Evolutionary conservation across 2,797 vertebrate species (phyloP), one percentile per base, ranked within the genome.

Genomic region (Petrocephalus sullivani): DNA sequence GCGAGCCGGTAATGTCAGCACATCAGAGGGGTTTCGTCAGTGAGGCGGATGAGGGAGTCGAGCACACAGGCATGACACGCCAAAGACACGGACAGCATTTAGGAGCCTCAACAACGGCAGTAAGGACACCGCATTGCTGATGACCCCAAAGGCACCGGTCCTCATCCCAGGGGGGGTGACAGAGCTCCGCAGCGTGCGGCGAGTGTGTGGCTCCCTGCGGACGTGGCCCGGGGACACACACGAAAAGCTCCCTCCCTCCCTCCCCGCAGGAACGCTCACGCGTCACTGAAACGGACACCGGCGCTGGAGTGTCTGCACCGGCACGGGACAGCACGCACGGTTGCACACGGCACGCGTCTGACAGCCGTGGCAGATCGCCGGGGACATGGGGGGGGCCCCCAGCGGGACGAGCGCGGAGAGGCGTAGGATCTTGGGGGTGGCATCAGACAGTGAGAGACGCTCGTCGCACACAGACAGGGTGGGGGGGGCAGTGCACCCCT

Each of bases 381-480:
- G 61, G 23, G 10, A 33, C 1, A 1, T 28, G 0, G 23, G 61
- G 61, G 61, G 28, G 60, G 8, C 60, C 46, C 23, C 60, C 23
- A 0, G 60, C 60, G 21, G 60, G 21, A 23, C 7, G 21, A 61
- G 21, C 8, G 2, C 23, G 23, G 60, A 4, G 8, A 28, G 9
- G n/a, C 21, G 10, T 21, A 28, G 60, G 12, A 23, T 90, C 97
- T 97, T 98, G 92, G 23, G 49, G 49, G 6, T 57, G 51, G 37
- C 37, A 23, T 23, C 60, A 61, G 60, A 61, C 60, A 7, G n/a
- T 9, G 58, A 60, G 58, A n/a, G 57, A 60, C 5, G 2, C n/a
- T 60, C 19, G 57, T 2, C 57, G 1, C 0, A 16, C 57, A n/a
- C 57, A 8, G n/a, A 14, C 2, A 8, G 71, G 28, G 12, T 10